Conservation (phyloP, 2,797 vertebrate genomes). For the Decapterus maruadsi region DNA sequence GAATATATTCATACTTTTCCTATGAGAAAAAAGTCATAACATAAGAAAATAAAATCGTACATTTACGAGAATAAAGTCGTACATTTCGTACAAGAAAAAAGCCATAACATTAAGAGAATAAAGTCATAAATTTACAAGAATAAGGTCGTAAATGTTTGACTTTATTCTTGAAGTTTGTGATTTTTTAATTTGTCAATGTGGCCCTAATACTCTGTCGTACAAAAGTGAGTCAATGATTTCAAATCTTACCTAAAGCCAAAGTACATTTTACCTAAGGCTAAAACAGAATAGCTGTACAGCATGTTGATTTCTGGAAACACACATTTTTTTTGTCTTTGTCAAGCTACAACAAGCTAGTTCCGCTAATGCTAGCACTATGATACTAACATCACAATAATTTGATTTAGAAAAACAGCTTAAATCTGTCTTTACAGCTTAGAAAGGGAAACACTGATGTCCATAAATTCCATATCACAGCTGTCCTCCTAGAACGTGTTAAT, state of each 20-base stretch:
- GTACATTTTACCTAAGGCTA: background rate
- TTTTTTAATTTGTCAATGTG: too few species aligned
- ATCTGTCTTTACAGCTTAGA: slow-evolving; percentile 12
- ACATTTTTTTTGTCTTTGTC: background rate
- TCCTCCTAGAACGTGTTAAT: slow-evolving; percentile 51
- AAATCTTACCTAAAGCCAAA: background rate
- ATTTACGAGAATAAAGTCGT: too few species aligned
- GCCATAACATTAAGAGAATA: too few species aligned
- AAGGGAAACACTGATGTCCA: slow-evolving; percentile 18
- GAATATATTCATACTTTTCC: too few species aligned
- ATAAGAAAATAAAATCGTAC: too few species aligned
- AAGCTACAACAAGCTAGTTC: background rate
- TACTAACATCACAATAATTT: background rate
- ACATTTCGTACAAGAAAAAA: too few species aligned
- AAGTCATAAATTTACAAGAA: too few species aligned
- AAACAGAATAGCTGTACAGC: background rate
- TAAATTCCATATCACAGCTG: slow-evolving; percentile 39
- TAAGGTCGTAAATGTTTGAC: too few species aligned
- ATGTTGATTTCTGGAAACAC: background rate
- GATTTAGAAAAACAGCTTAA: background rate
- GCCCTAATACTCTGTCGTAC: too few species aligned
- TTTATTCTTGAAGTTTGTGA: too few species aligned
- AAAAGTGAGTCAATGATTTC: background rate
- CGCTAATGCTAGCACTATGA: background rate
- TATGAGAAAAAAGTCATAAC: too few species aligned